Percentiles rank a stretch among this genome's conserved stretches.
Conservation (phyloP, 64 coral and sea anemone species). For the Hydrozoanthus tunicans region DNA sequence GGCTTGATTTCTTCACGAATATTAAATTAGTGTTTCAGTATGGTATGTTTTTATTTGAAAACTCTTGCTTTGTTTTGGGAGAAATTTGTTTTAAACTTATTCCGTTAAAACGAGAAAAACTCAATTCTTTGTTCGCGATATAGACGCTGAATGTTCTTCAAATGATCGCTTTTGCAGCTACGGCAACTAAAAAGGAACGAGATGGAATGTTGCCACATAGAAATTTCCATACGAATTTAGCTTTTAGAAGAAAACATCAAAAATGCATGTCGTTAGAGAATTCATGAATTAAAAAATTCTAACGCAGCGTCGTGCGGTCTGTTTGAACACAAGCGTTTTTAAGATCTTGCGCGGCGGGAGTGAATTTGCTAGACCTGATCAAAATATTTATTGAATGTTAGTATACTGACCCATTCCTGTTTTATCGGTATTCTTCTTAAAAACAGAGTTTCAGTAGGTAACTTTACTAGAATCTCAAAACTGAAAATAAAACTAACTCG, state of each 20-base stretch:
- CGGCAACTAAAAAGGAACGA: conserved; percentile 48
- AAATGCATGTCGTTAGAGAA: conserved; percentile 69
- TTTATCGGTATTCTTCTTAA: conserved; percentile 41
- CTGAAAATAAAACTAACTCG: conserved; percentile 4
- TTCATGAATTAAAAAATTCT: conserved; percentile 47
- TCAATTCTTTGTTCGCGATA: background rate
- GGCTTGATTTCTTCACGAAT: conserved; percentile 35
- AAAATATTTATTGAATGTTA: conserved; percentile 36
- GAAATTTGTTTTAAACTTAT: conserved; percentile 23
- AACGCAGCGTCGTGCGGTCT: conserved; percentile 7
- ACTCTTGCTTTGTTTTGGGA: conserved; percentile 30
- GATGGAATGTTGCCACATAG: conserved; percentile 57
- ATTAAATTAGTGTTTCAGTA: conserved; percentile 44
- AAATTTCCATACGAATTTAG: conserved; percentile 68
- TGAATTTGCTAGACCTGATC: conserved; percentile 51
- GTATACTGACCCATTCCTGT: conserved; percentile 2
- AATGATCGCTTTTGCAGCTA: conserved; percentile 29
- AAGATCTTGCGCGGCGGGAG: conserved; percentile 33
- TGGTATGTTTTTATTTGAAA: conserved; percentile 26
- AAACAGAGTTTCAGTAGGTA: conserved; percentile 24
- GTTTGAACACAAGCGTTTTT: conserved; percentile 25
- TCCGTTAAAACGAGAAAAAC: conserved; percentile 22
- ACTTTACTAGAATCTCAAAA: background rate
- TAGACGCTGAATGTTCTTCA: background rate
- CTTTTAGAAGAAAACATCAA: conserved; percentile 62